Conservation (phyloP, 2,113 vertebrate species). For the Bettongia penicillata region DNA sequence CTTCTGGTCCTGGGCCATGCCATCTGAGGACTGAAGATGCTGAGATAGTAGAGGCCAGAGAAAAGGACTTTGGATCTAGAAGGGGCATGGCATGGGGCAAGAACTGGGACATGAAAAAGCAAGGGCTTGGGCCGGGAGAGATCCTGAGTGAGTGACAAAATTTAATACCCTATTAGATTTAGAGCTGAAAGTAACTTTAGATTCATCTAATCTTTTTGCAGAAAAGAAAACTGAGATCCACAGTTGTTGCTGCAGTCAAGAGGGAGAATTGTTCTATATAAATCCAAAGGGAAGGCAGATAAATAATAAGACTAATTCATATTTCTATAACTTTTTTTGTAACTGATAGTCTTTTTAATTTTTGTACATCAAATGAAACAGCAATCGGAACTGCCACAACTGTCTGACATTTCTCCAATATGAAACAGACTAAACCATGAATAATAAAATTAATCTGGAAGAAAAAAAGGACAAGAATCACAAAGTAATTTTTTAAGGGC, state of each 20-base stretch:
- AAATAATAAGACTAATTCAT: neutral
- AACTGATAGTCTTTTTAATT: too few relatives aligned
- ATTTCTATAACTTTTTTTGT: neutral
- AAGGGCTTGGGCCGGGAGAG: neutral
- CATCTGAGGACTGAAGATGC: slow-evolving; percentile 86
- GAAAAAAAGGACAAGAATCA: too few relatives aligned
- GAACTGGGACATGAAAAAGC: neutral
- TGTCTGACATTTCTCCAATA: too few relatives aligned
- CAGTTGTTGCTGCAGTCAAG: neutral
- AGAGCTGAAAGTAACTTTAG: neutral
- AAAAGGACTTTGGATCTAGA: neutral
- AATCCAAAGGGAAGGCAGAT: neutral
- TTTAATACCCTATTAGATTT: neutral
- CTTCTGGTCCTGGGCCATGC: slow-evolving; percentile 89
- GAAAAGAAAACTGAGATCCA: neutral
- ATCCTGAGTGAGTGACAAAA: too few relatives aligned
- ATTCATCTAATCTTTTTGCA: neutral
- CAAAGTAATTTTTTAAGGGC: too few relatives aligned
- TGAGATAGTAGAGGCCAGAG: neutral
- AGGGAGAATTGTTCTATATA: neutral
- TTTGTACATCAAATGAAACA: too few relatives aligned
- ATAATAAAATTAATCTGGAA: too few relatives aligned
- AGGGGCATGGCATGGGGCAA: neutral
- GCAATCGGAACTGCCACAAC: too few relatives aligned
- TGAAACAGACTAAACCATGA: too few relatives aligned